Evolutionary conservation across 2,113 vertebrate genomes (phyloP), one percentile per base, ranked within the genome.

Genomic region (Lates calcarifer): DNA sequence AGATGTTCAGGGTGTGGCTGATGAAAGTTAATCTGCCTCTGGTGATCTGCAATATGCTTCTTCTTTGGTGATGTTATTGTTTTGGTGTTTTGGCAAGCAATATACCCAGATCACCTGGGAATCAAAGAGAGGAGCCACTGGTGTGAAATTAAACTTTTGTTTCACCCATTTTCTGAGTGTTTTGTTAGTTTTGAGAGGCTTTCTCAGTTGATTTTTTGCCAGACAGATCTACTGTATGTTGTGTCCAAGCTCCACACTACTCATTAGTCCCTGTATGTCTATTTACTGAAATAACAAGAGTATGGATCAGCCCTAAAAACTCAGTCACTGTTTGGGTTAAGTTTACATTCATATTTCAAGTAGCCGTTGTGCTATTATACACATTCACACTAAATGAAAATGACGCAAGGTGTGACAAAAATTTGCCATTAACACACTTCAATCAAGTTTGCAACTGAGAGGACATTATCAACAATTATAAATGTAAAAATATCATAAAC

Each of bases 1-100:
- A 77, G 13, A 69, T 0, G 49, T 55, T 80, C n/a, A 55, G 51
- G 45, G 74, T 69, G 70, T 51, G 74, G 13, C 53, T 45, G 67
- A n/a, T 63, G 37, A 28, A 47, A 56, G 35, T 29, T 58, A 7
- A 12, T 84, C 49, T 37, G 20, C 7, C 13, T 60, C 43, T 15
- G 20, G 29, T 26, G 66, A 67, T 51, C 11, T 51, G 26, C 4
- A 17, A 8, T 10, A 12, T 9, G 51, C 60, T 14, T 65, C 31
- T 17, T 74, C 63, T 67, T 41, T 17, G 6, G 31, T 35, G 13
- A 60, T 20, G 28, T 49, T 39, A 51, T 35, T 26, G 22, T 43
- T 33, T 7, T 70, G 3, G 8, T 24, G 11, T 37, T 62, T 29
- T 29, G 45, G 17, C 22, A 24, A 14, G n/a, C 3, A 29, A 4